These are phyloP conservation scores for Pyrgilauda ruficollis DNA, from an alignment of 2,113 vertebrate genomes.

Conservation along the genomic window DNA sequence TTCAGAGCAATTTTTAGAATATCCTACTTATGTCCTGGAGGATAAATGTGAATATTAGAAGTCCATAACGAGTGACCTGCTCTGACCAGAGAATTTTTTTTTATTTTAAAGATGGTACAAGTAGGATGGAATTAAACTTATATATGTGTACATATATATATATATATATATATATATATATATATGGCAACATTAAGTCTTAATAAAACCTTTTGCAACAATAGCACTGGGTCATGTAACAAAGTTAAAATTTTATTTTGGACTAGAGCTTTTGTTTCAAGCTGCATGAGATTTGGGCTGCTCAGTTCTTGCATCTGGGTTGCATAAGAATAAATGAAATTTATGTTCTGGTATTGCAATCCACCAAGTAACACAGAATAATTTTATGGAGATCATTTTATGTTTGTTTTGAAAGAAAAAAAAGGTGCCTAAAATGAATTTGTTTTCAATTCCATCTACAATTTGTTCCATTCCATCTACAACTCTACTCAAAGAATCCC, in stretches of 20 bases:
- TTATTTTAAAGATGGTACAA: not conserved
- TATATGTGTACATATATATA: too few species aligned
- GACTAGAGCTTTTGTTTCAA: not conserved
- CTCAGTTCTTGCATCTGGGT: not conserved
- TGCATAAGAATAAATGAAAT: not conserved
- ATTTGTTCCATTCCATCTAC: not conserved
- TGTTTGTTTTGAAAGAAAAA: not conserved
- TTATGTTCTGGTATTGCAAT: not conserved
- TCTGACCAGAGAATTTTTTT: not conserved
- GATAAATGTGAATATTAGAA: not conserved
- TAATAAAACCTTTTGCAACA: not conserved
- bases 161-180: too few species aligned
- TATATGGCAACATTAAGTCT: too few species aligned
- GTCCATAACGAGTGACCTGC: not conserved
- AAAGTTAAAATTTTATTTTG: not conserved
- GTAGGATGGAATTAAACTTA: not conserved
- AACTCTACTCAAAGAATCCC: not conserved
- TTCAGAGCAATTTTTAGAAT: not conserved
- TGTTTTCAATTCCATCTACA: not conserved
- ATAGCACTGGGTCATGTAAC: rapidly evolving
- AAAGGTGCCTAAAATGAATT: not conserved
- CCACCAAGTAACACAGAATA: not conserved
- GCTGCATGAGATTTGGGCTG: not conserved
- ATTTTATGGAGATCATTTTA: not conserved
- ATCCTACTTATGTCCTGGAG: not conserved